Evolutionary conservation across 64 coral and sea anemone genomes (phyloP).

Genomic region (Montipora sp.): DNA sequence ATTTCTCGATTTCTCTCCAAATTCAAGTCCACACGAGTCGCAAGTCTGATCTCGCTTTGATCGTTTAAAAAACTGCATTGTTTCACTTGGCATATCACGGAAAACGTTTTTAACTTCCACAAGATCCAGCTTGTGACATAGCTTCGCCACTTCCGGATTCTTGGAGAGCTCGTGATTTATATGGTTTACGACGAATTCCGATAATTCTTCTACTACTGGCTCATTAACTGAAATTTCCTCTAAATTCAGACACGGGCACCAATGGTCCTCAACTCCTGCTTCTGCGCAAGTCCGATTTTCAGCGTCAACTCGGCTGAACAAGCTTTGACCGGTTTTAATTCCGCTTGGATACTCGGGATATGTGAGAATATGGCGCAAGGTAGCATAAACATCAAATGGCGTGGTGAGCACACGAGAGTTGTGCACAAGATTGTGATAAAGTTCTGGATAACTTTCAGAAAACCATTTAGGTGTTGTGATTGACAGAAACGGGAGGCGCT

Average conservation of each 20-base stretch:
- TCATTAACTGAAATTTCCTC: constrained; percentile 45
- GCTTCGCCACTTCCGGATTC: constrained; percentile 2
- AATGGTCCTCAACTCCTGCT: constrained; percentile 65
- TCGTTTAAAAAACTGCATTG: constrained; percentile 39
- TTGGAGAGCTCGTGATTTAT: constrained; percentile 58
- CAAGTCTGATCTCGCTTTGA: constrained; percentile 1
- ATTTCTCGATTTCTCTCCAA: constrained; percentile 41
- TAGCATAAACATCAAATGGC: constrained; percentile 80
- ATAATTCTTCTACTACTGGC: constrained; percentile 10
- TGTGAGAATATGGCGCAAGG: constrained; percentile 56
- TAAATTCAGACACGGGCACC: constrained; percentile 81
- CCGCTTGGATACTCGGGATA: constrained; percentile 60
- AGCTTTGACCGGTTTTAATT: constrained; percentile 43
- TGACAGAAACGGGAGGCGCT: constrained; percentile 74
- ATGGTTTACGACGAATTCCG: background rate
- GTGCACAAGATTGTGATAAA: constrained; percentile 41
- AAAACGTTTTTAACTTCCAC: constrained; percentile 55
- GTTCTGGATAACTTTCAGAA: constrained; percentile 11
- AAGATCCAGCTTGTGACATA: constrained; percentile 62
- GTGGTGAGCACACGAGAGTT: constrained; percentile 61
- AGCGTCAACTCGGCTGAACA: constrained; percentile 52
- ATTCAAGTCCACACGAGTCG: constrained; percentile 40
- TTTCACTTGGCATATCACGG: constrained; percentile 66
- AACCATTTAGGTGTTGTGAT: constrained; percentile 74
- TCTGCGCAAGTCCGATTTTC: constrained; percentile 38